Percentiles rank a stretch among this genome's conserved stretches.
Evolutionary conservation across 2,888 invertebrate species (phyloP).

Genomic region (Platerodrilus igneus): DNA sequence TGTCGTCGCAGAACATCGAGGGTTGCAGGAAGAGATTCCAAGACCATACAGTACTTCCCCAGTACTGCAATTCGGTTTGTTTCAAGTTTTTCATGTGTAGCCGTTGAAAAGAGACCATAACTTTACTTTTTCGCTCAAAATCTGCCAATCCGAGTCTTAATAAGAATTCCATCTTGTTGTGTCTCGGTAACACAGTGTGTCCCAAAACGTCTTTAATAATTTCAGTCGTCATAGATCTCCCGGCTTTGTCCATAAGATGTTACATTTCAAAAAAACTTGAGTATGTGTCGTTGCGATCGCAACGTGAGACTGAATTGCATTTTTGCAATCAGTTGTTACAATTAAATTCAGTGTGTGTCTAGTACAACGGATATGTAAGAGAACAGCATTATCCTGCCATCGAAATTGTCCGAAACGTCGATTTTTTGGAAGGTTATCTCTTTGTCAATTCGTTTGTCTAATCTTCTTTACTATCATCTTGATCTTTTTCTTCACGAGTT

Average conservation of each 20-base stretch:
- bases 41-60: background rate
- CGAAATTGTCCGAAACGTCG: background rate
- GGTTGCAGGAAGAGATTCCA: background rate
- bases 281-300: background rate
- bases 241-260: background rate
- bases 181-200: background rate
- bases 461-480: no score
- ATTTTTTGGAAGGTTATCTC: background rate
- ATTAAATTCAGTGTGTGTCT: no score
- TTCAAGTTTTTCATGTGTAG: background rate
- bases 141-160: no score
- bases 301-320: constrained; percentile 2
- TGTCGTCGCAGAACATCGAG: background rate
- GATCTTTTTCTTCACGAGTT: no score
- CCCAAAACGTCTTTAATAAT: constrained; percentile 2
- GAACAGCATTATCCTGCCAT: background rate
- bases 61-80: constrained; percentile 2
- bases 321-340: constrained; percentile 1
- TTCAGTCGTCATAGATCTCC: background rate
- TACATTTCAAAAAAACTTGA: constrained; percentile 2
- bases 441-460: no score
- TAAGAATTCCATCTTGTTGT: no score
- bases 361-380: background rate
- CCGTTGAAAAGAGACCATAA: background rate
- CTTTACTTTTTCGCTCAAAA: background rate